Evolutionary conservation across 1,140 invertebrate species (phyloP).

Genomic region (Oreohelix idahoensis): DNA sequence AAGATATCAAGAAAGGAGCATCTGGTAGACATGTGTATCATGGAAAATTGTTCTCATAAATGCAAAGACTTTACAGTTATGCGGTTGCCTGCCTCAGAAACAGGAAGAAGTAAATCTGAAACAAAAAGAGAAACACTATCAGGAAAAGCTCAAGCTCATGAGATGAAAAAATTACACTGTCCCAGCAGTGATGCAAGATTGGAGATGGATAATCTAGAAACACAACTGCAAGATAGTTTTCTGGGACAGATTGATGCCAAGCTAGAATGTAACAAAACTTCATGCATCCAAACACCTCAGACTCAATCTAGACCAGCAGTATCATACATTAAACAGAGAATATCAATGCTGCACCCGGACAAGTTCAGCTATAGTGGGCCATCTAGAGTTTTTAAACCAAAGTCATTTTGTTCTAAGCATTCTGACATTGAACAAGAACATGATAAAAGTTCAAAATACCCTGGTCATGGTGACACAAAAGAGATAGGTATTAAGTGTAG

Average conservation of each 20-base stretch:
- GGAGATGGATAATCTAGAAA: neutral
- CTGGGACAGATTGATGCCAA: neutral
- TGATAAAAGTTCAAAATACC: neutral
- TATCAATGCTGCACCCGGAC: neutral
- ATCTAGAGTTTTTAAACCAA: neutral
- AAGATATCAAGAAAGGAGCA: neutral
- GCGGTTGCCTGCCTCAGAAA: neutral
- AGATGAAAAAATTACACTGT: neutral
- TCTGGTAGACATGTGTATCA: neutral
- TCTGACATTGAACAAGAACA: neutral
- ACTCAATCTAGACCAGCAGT: neutral
- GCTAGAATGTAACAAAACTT: neutral
- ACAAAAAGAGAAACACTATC: neutral
- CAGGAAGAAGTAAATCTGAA: neutral
- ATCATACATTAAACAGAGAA: neutral
- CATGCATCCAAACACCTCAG: neutral
- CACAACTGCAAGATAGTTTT: neutral
- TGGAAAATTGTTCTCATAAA: neutral
- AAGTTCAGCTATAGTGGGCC: neutral
- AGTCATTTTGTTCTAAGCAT: neutral
- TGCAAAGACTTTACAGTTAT: neutral
- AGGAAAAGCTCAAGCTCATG: neutral
- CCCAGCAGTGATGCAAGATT: neutral
- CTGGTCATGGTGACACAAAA: neutral
- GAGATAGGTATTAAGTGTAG: neutral